phyloP scores from a whole-genome alignment of 1,140 invertebrate genomes.

The Aphis craccivora region DNA sequence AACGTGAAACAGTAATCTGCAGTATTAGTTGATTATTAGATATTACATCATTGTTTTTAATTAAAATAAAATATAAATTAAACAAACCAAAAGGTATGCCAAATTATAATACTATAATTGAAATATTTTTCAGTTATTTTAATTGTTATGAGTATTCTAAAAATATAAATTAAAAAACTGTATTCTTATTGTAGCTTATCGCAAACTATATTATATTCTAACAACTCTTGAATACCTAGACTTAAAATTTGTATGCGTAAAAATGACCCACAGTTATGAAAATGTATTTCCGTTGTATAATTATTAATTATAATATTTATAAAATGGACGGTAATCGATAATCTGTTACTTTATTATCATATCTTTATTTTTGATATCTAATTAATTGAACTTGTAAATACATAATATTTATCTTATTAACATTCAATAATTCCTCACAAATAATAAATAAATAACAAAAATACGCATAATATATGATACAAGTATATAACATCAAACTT shows the following conservation, averaged over 20 bases:
- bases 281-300: neutral
- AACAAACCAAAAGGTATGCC: too few species aligned
- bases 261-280: neutral
- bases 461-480: too few species aligned
- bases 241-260: neutral
- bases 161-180: too few species aligned
- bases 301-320: neutral
- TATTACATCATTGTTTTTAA: too few species aligned
- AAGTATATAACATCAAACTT: neutral
- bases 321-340: neutral
- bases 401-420: neutral
- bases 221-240: neutral
- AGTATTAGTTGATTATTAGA: too few species aligned
- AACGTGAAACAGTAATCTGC: neutral
- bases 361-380: neutral
- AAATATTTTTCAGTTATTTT: too few species aligned
- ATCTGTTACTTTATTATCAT: neutral
- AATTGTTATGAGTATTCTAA: too few species aligned
- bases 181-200: too few species aligned
- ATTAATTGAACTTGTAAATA: neutral
- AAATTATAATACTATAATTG: too few species aligned
- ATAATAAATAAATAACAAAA: neutral
- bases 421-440: neutral
- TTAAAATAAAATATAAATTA: too few species aligned
- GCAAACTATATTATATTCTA: neutral